Evolutionary conservation across 2,888 invertebrate species (phyloP), one percentile per base, ranked within the genome.

Genomic region (Cremastinae sp.): DNA sequence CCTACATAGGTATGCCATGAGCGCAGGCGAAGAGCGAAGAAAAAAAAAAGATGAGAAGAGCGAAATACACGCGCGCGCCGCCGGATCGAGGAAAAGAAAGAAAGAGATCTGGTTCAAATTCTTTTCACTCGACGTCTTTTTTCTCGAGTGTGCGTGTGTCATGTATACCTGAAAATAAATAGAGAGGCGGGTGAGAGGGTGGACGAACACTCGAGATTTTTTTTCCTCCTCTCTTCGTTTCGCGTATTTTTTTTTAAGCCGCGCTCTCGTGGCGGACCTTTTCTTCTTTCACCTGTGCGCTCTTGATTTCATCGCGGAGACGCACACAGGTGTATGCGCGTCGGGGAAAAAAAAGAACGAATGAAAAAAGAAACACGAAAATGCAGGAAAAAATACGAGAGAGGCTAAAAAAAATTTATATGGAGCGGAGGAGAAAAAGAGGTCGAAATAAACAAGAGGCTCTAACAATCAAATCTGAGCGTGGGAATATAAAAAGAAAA

Each of bases 141-240:
- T 16, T 43, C 43, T 18, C 43, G 28, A 41, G n/a, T n/a, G 10
- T 41, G 41, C 10, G 12, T 41, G 41, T 12, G 41, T 9, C 49
- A n/a, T 65, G 14, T 69, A 64, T 69, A 72, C 72, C 69, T 73
- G 69, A 69, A 36, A 65, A 73, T 76, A 76, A 73, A 73, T 65
- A 72, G 51, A 20, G 28, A 28, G 28, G 68, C 58, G 38, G 54
- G 45, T 34, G 61, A 41, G 7, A 16, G 38, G 20, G 16, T 8
- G 47, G 49, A 36, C 34, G 28, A 28, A 18, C 18, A 14, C 3
- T 62, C 62, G 47, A 49, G 62, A 62, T 62, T 62, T 59, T 14
- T 22, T 59, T 8, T 28, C 45, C 12, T 47, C 34, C 36, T 54
- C 36, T 14, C 36, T 8, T 34, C 54, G 34, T 4, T 28, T 28